These are phyloP conservation scores for Chascanopsetta lugubris DNA, from an alignment of 2,113 vertebrate species.

Conservation along the genomic window DNA sequence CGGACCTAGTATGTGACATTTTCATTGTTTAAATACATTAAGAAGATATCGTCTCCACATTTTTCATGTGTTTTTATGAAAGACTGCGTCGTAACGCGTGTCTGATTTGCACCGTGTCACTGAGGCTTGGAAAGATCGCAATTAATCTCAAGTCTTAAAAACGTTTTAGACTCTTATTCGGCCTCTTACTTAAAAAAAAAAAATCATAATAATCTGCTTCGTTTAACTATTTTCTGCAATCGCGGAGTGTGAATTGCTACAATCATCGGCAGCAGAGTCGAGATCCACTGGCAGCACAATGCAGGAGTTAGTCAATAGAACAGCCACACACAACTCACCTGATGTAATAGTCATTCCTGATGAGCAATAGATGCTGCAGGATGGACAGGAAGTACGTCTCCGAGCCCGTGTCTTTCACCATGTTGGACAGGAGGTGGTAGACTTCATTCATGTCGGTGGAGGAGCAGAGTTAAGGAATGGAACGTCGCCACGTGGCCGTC, in stretches of 20 bases:
- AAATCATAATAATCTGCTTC: too few species aligned
- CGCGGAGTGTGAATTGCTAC: neutral
- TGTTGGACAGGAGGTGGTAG: conserved; percentile 94
- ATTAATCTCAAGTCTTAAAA: too few species aligned
- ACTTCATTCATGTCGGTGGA: conserved; percentile 93
- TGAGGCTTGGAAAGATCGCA: too few species aligned
- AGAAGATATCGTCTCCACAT: too few species aligned
- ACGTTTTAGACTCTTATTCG: too few species aligned
- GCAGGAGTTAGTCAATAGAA: conserved; percentile 11
- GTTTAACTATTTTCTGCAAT: too few species aligned
- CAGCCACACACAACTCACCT: conserved; percentile 79
- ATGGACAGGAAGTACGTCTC: conserved; percentile 94
- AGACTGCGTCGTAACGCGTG: too few species aligned
- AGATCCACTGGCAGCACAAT: neutral
- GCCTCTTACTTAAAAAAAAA: too few species aligned
- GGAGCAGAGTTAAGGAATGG: conserved; percentile 83
- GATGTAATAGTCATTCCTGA: conserved; percentile 96
- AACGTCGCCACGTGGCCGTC: neutral
- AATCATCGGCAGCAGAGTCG: neutral
- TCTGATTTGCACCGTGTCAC: too few species aligned
- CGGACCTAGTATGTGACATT: too few species aligned
- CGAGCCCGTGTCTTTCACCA: conserved; percentile 93
- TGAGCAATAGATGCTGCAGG: conserved; percentile 95
- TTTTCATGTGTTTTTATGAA: too few species aligned
- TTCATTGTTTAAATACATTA: too few species aligned